Percentiles rank a stretch among this genome's conserved stretches.
These are phyloP conservation scores for Crenichthys baileyi DNA, from an alignment of 2,797 vertebrate genomes.

Conservation along the genomic window DNA sequence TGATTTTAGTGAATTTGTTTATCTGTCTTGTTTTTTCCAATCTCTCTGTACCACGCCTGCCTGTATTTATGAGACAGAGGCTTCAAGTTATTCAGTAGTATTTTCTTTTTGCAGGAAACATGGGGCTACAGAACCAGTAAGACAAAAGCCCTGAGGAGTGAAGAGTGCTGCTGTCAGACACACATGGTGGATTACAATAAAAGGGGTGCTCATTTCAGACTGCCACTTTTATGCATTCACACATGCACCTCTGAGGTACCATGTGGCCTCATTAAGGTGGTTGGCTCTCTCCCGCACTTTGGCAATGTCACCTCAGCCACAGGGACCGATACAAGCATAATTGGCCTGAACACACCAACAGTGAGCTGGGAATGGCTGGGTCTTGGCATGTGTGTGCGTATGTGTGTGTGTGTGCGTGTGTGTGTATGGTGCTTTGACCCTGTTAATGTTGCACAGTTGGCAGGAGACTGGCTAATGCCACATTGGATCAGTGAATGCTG, in stretches of 20 bases:
- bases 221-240: slow-evolving; percentile 35
- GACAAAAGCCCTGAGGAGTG: slow-evolving; percentile 33
- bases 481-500: slow-evolving; percentile 78
- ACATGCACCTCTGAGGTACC: slow-evolving; percentile 72
- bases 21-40: slow-evolving; percentile 52
- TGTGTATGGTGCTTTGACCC: slow-evolving; percentile 66
- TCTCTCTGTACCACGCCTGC: slow-evolving; percentile 37
- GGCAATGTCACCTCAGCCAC: slow-evolving; percentile 75
- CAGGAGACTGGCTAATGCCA: slow-evolving; percentile 80
- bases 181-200: slow-evolving; percentile 32
- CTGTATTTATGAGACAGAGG: slow-evolving; percentile 22
- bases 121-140: neutral
- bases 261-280: slow-evolving; percentile 85
- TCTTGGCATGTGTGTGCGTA: slow-evolving; percentile 33
- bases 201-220: slow-evolving; percentile 38
- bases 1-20: neutral
- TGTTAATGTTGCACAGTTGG: slow-evolving; percentile 72
- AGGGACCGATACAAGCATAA: slow-evolving; percentile 86
- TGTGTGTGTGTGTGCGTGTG: slow-evolving; percentile 15
- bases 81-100: slow-evolving; percentile 29
- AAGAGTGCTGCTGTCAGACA: slow-evolving; percentile 29
- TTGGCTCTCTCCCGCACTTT: slow-evolving; percentile 69
- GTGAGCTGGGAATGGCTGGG: slow-evolving; percentile 71
- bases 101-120: slow-evolving; percentile 31
- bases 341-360: slow-evolving; percentile 85